These are phyloP conservation scores for Eupithecia inturbata DNA, from an alignment of 2,888 invertebrate genomes.

Conservation along the genomic window DNA sequence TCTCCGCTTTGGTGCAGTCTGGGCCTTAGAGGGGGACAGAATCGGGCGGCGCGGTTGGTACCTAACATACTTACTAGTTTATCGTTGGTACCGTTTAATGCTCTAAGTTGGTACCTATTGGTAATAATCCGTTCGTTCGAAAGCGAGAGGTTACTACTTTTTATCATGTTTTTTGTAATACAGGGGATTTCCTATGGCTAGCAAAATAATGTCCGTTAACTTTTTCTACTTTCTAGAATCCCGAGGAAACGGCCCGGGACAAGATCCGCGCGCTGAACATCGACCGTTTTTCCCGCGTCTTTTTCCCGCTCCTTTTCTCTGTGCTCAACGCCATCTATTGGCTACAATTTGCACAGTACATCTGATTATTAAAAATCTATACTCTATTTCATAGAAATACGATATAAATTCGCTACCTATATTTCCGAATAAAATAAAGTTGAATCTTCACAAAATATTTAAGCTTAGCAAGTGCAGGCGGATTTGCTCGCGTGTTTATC, in stretches of 20 bases:
- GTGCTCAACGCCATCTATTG: conserved; percentile 95
- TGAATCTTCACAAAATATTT: not conserved
- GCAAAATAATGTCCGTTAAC: not conserved
- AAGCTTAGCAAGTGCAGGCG: not conserved
- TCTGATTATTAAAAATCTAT: conserved; percentile 55
- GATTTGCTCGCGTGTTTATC: conserved; percentile 21
- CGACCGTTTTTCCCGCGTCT: conserved; percentile 93
- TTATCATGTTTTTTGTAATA: no score
- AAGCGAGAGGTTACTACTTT: no score
- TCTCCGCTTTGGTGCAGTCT: no score
- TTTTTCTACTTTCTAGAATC: conserved; percentile 61
- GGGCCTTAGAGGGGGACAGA: no score
- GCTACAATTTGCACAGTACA: conserved; percentile 89
- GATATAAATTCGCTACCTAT: not conserved
- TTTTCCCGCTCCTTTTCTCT: conserved; percentile 94
- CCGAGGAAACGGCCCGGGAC: conserved; percentile 74
- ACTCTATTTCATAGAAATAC: conserved; percentile 5
- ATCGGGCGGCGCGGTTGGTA: no score
- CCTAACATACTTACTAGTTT: no score
- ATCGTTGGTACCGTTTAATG: no score
- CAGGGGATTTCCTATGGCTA: no score
- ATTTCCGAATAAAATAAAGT: not conserved
- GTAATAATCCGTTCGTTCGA: no score
- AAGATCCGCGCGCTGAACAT: conserved; percentile 88
- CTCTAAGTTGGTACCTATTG: no score